A percentile compares a stretch with the other conserved stretches of the same genome.
Conservation (phyloP, 2,113 vertebrate species). For the Columbina picui region DNA sequence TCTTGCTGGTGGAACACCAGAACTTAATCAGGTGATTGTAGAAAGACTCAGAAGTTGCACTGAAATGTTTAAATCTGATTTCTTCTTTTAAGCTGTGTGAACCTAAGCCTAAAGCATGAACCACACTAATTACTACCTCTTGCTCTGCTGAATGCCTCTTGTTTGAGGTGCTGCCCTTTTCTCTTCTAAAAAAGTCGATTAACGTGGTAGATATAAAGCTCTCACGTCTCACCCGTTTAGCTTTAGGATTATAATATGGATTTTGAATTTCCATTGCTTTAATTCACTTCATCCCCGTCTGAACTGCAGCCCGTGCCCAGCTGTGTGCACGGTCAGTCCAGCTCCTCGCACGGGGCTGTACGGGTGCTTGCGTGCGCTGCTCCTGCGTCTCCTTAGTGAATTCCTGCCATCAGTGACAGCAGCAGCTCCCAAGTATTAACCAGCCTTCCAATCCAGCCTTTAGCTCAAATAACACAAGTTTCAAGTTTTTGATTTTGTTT, state of each 20-base stretch:
- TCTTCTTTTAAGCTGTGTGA: background rate
- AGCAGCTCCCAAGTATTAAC: background rate
- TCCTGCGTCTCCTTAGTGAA: background rate
- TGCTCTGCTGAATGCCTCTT: background rate
- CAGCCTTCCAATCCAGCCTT: background rate
- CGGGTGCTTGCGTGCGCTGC: background rate
- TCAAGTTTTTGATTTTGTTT: background rate
- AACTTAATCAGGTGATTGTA: background rate
- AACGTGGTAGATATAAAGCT: background rate
- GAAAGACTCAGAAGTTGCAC: background rate
- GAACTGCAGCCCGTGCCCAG: background rate
- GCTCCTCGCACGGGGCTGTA: accelerated
- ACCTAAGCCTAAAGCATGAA: background rate
- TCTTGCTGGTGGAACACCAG: accelerated
- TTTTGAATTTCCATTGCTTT: background rate
- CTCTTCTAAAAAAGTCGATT: background rate
- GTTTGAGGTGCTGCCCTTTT: background rate
- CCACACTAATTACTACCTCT: background rate
- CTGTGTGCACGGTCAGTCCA: background rate
- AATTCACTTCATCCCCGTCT: background rate
- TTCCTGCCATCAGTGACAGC: background rate
- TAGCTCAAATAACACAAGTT: background rate
- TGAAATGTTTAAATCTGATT: background rate
- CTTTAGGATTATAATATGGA: background rate
- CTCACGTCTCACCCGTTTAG: background rate